These are phyloP conservation scores for Jacana jacana DNA, from an alignment of 2,113 vertebrate genomes.

Conservation along the genomic window DNA sequence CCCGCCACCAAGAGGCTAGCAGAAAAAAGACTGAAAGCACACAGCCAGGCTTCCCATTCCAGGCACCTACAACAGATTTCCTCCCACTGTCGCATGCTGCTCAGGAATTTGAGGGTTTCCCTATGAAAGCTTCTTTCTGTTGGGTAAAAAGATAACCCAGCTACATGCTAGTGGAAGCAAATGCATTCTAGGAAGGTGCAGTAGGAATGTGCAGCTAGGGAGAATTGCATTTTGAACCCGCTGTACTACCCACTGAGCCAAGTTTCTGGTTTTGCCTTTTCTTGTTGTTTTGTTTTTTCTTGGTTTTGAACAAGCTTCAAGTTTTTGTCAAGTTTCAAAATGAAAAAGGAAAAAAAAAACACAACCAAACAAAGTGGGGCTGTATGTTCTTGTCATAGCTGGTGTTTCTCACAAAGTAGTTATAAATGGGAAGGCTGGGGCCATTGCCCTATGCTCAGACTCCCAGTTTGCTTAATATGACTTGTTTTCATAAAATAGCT, in stretches of 20 bases:
- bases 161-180: neutral
- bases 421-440: neutral
- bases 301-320: no score
- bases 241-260: no score
- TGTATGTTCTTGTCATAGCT: neutral
- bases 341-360: neutral
- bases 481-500: neutral
- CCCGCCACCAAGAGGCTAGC: conserved; percentile 25
- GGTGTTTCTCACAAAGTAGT: neutral
- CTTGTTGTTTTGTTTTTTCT: no score
- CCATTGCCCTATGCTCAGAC: neutral
- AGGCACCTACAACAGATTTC: neutral
- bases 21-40: conserved; percentile 22
- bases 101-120: neutral
- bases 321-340: neutral
- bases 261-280: no score
- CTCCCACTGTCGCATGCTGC: neutral
- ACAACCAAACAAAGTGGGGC: neutral
- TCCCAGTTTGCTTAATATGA: neutral
- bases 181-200: neutral
- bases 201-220: neutral
- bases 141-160: neutral
- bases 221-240: neutral
- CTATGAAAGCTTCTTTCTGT: neutral
- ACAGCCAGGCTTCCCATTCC: neutral